A percentile compares a stretch with the other conserved stretches of the same genome.
phyloP scores from a whole-genome alignment of 2,888 invertebrate genomes.

The Dryocosmus kuriphilus region DNA sequence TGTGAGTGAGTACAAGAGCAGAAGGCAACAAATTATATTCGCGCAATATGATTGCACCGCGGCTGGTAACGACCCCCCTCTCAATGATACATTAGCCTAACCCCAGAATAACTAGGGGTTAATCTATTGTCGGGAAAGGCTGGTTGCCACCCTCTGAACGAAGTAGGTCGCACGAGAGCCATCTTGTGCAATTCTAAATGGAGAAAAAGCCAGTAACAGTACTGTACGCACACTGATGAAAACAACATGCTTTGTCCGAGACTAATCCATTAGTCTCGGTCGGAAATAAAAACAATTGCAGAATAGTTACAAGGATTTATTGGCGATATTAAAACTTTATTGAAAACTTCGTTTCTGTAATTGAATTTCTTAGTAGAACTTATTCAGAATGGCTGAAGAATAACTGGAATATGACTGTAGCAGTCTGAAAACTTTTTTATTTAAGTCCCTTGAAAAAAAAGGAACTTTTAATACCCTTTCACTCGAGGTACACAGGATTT shows the following conservation, averaged over 20 bases:
- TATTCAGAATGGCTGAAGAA: not conserved
- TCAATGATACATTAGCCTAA: conserved; percentile 56
- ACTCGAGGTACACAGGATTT: too few species aligned
- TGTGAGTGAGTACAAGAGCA: conserved; percentile 54
- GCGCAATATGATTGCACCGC: conserved; percentile 52
- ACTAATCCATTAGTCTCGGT: conserved; percentile 34
- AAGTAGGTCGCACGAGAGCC: conserved; percentile 40
- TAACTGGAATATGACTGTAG: not conserved
- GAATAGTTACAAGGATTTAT: conserved; percentile 23
- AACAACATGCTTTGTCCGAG: conserved; percentile 29
- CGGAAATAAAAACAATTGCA: conserved; percentile 20
- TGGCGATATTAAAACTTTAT: conserved; percentile 24
- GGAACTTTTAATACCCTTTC: not conserved
- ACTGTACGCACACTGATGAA: conserved; percentile 30
- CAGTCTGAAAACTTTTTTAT: conserved; percentile 7
- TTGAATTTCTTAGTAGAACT: not conserved
- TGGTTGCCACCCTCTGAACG: conserved; percentile 37
- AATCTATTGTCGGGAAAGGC: conserved; percentile 53
- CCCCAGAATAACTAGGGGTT: conserved; percentile 54
- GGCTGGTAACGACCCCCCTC: conserved; percentile 43
- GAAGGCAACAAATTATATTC: conserved; percentile 63
- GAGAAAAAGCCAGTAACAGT: not conserved
- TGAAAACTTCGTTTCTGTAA: conserved; percentile 8
- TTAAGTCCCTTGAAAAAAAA: too few species aligned
- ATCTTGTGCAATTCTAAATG: conserved; percentile 35